A percentile compares a stretch with the other conserved stretches of the same genome.
Conservation (phyloP, 2,113 vertebrate species). For the Orthonyx spaldingii region DNA sequence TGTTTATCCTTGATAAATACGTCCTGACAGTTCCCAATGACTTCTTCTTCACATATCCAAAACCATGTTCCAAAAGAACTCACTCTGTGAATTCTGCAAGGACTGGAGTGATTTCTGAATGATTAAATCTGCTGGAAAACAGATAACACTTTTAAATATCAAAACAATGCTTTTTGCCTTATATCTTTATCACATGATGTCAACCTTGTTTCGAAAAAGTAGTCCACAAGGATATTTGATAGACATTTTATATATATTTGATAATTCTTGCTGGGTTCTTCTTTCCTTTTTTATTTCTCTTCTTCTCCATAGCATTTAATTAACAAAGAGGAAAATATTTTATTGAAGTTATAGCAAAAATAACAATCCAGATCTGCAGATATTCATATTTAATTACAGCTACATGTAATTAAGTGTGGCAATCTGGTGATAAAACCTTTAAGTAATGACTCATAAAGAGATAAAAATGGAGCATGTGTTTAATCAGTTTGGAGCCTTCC, state of each 20-base stretch:
- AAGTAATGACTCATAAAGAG: slow-evolving; percentile 79
- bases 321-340: slow-evolving; percentile 54
- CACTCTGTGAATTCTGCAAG: neutral
- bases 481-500: slow-evolving; percentile 74
- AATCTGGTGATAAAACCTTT: slow-evolving; percentile 78
- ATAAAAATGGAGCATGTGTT: slow-evolving; percentile 77
- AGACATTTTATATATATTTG: neutral
- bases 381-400: slow-evolving; percentile 73
- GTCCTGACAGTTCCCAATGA: neutral
- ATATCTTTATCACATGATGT: neutral
- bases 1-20: neutral
- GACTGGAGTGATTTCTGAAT: neutral
- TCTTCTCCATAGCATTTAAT: slow-evolving; percentile 30
- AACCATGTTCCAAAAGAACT: neutral
- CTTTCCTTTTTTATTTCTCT: neutral
- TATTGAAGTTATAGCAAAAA: slow-evolving; percentile 57
- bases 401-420: slow-evolving; percentile 72
- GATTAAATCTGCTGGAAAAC: neutral
- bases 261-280: neutral
- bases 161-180: neutral
- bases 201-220: neutral
- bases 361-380: slow-evolving; percentile 58
- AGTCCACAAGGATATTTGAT: neutral
- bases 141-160: neutral
- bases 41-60: neutral